Base-by-base conservation (phyloP, 2,113 vertebrate species). In the Hyperopisus bebe region DNA sequence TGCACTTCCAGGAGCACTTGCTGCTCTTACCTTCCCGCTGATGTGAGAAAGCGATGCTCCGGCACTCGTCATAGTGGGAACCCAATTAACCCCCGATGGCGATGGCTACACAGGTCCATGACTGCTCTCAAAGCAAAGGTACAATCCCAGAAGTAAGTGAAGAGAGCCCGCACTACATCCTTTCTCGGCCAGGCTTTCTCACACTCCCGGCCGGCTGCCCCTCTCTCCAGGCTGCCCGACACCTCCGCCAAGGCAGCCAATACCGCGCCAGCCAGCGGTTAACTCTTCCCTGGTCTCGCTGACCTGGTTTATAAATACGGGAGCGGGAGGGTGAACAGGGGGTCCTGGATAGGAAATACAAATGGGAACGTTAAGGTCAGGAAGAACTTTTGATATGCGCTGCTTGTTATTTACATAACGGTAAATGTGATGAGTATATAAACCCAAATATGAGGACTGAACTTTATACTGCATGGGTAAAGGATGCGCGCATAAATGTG, bases 171-270 rank as follows among this genome's bases (percentile, higher is more conserved):
- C 92, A 91, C 94, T 93, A 95, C 96, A 96, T 96, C 95, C 93
- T 95, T 94, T 91, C 92, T 27, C 74, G 74, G 74, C 90, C 93
- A 92, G 93, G 93, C 92, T 94, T 95, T 94, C 94, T 94, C 94
- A 94, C 94, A 94, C 92, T 92, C 91, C 90, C 90, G 83, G 77
- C 96, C 96, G 94, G 96, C 96, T 96, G 96, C 96, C 95, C 96
- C 96, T 95, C 93, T 95, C 94, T 95, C 93, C 93, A 94, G 95
- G 93, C 94, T 94, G 94, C 92, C 93, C 94, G 92, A 95, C 93
- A 94, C 90, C 94, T 93, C 93, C 94, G 94, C 90, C 92, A 91
- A 92, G 90, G 89, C 93, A 96, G 94, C 96, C 96, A 96, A 96
- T 96, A 94, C 91, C 50, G 92, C 86, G 55, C 91, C 48, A 89